Percentiles rank a stretch among this genome's conserved stretches.
Conservation (phyloP, 2,113 vertebrate species). For the Patagioenas fasciata region DNA sequence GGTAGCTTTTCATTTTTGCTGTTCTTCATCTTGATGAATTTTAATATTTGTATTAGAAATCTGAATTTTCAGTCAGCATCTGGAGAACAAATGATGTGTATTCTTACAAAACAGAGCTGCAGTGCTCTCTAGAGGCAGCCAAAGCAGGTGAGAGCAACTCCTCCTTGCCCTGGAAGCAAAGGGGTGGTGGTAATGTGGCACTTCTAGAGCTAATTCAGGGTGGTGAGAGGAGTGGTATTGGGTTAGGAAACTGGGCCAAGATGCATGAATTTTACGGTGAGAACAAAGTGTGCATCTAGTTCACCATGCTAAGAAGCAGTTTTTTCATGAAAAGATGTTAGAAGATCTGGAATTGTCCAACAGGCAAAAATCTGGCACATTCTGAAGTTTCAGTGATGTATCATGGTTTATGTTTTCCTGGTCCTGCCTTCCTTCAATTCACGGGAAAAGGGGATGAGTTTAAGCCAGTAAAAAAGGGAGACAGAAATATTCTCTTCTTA, state of each 20-base stretch:
- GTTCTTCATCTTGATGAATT: background rate
- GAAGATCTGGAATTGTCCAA: background rate
- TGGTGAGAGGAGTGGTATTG: background rate
- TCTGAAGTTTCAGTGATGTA: background rate
- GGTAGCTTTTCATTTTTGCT: background rate
- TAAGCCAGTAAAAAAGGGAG: background rate
- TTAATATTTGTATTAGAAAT: background rate
- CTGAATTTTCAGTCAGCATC: background rate
- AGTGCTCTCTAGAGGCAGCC: constrained; percentile 28
- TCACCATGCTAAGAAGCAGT: background rate
- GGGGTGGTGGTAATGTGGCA: fast-evolving
- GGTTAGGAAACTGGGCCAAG: background rate
- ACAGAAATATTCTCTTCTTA: background rate
- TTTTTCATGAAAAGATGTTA: background rate
- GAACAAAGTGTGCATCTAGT: background rate
- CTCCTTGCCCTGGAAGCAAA: background rate
- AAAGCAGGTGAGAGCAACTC: background rate
- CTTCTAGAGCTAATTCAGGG: background rate
- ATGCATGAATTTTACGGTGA: background rate
- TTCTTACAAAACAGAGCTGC: background rate
- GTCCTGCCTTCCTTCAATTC: background rate
- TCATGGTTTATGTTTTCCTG: background rate
- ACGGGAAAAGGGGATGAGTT: fast-evolving
- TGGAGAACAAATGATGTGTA: fast-evolving
- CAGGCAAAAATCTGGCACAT: background rate